These are phyloP conservation scores for Stegophylla sp. DNA, from an alignment of 2,888 invertebrate species.

Conservation along the genomic window DNA sequence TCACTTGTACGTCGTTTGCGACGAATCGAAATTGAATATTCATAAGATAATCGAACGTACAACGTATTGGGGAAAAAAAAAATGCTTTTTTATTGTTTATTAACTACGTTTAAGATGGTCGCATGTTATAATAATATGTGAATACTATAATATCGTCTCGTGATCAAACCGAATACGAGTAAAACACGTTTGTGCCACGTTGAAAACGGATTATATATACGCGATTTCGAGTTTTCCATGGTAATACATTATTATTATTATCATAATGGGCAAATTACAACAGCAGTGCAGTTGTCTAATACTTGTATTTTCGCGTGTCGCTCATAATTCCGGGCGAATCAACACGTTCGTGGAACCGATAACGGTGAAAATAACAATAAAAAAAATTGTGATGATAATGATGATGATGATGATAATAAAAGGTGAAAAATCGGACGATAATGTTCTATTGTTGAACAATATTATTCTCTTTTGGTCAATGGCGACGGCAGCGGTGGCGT, in stretches of 20 bases:
- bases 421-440: constrained; percentile 13
- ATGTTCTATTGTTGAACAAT: constrained; percentile 39
- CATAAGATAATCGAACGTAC: no score
- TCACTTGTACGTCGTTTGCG: no score
- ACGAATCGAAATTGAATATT: no score
- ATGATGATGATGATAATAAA: neutral
- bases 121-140: neutral
- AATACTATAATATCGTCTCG: no score
- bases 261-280: constrained; percentile 21
- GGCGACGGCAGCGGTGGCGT: neutral
- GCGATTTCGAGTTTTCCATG: constrained; percentile 11
- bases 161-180: neutral
- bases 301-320: constrained; percentile 33
- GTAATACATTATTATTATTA: neutral
- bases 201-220: neutral
- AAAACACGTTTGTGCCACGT: neutral
- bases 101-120: neutral
- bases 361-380: neutral
- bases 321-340: constrained; percentile 3
- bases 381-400: no score
- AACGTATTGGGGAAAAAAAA: no score
- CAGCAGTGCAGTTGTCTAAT: constrained; percentile 11
- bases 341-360: constrained; percentile 7
- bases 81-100: no score
- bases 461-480: constrained; percentile 31